Evolutionary conservation across 2,888 invertebrate species (phyloP).

Genomic region (Cryptus viduatorius): DNA sequence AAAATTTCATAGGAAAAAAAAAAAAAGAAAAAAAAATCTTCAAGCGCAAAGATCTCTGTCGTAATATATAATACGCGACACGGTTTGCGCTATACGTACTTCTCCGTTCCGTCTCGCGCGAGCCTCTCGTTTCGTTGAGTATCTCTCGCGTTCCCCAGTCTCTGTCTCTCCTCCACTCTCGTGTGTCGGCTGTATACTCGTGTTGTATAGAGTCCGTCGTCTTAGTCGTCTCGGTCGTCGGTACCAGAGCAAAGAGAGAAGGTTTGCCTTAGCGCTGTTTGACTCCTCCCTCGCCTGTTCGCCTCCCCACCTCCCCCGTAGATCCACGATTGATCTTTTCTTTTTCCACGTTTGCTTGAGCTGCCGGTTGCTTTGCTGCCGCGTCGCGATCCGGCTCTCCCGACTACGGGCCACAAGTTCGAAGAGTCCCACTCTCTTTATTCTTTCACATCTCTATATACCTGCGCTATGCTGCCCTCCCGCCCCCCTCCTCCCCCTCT

Average conservation of each 20-base stretch:
- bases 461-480: not conserved
- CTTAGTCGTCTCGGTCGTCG: slow-evolving; percentile 61
- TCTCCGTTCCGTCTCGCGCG: slow-evolving; percentile 38
- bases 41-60: slow-evolving; percentile 53
- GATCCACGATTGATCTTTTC: slow-evolving; percentile 68
- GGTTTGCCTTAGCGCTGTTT: slow-evolving; percentile 78
- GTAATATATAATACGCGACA: slow-evolving; percentile 52
- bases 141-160: slow-evolving; percentile 20
- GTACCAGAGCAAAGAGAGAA: slow-evolving; percentile 74
- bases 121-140: slow-evolving; percentile 42
- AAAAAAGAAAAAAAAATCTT: slow-evolving; percentile 21
- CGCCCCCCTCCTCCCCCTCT: not conserved
- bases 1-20: not conserved
- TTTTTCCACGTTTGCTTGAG: slow-evolving; percentile 32
- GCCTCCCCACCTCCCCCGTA: slow-evolving; percentile 67
- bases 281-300: slow-evolving; percentile 79
- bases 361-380: not conserved
- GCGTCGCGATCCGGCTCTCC: not conserved
- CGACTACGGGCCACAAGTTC: not conserved
- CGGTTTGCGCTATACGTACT: slow-evolving; percentile 50
- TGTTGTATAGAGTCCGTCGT: slow-evolving; percentile 16
- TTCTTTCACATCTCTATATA: slow-evolving; percentile 2
- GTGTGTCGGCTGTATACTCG: not conserved
- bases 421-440: slow-evolving; percentile 5
- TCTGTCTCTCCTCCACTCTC: slow-evolving; percentile 33